A percentile compares a stretch with the other conserved stretches of the same genome.
Conservation (phyloP, 2,888 invertebrate genomes). For the Heliothis peltigera region DNA sequence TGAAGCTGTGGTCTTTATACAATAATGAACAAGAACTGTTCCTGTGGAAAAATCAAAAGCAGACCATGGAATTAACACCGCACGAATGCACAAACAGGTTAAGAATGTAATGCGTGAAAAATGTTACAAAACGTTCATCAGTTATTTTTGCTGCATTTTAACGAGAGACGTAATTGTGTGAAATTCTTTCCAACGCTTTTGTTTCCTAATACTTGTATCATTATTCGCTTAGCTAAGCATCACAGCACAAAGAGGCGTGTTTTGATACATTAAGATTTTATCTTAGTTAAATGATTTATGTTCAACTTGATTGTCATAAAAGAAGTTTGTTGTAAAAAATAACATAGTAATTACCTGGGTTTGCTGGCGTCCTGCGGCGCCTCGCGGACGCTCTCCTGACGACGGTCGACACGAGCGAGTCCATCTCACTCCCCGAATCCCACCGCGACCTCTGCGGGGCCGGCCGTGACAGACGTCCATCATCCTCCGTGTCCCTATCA, state of each 20-base stretch:
- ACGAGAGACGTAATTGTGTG: neutral
- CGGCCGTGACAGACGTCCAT: constrained; percentile 77
- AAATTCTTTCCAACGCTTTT: constrained; percentile 4
- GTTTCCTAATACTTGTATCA: constrained; percentile 16
- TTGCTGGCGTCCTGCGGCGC: constrained; percentile 87
- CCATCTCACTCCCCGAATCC: constrained; percentile 89
- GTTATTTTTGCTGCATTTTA: neutral
- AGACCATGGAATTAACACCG: neutral
- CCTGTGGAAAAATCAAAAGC: neutral
- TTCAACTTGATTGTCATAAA: constrained; percentile 31
- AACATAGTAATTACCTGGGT: constrained; percentile 77
- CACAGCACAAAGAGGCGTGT: constrained; percentile 31
- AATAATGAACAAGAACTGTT: constrained; percentile 4
- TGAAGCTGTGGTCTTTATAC: constrained; percentile 16
- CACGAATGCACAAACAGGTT: neutral
- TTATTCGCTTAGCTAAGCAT: constrained; percentile 19
- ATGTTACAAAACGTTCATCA: neutral
- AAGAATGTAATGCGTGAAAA: neutral
- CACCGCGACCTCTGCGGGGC: constrained; percentile 79
- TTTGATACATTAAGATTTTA: constrained; percentile 34
- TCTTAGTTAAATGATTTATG: constrained; percentile 34
- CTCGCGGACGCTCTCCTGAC: constrained; percentile 92
- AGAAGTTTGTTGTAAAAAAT: constrained; percentile 12
- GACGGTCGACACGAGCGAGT: constrained; percentile 91
- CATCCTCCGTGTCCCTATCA: constrained; percentile 88